phyloP scores from a whole-genome alignment of 2,113 vertebrate species.

The Gambusia holbrooki region DNA sequence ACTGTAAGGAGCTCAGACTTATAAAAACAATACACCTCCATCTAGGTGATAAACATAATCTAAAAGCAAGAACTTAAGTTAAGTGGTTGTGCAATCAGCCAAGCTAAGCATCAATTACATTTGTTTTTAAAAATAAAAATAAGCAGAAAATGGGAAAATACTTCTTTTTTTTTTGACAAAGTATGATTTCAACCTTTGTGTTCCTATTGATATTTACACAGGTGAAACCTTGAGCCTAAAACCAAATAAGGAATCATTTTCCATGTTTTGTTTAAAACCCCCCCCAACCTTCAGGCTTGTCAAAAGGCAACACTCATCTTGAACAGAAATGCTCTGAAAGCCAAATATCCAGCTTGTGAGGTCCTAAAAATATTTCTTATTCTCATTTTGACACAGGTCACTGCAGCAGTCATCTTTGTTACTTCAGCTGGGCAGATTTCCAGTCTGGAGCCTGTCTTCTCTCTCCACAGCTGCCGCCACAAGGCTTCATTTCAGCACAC shows the following conservation, averaged over 20 bases:
- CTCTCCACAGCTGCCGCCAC: constrained; percentile 33
- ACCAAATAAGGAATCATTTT: constrained; percentile 62
- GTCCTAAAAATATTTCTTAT: constrained; percentile 52
- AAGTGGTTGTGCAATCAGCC: neutral
- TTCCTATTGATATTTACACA: constrained; percentile 2
- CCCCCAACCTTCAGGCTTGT: neutral
- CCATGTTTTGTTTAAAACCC: constrained; percentile 14
- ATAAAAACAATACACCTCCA: constrained; percentile 4
- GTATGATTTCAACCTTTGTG: neutral
- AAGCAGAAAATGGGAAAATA: neutral
- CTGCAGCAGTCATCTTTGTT: constrained; percentile 23
- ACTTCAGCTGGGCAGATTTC: constrained; percentile 48
- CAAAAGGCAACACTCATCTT: constrained; percentile 9
- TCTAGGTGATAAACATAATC: neutral
- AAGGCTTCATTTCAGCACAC: constrained; percentile 27
- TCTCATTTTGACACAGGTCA: constrained; percentile 36
- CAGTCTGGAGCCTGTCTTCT: constrained; percentile 46
- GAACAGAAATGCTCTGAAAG: constrained; percentile 14
- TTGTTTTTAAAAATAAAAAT: neutral
- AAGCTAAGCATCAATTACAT: neutral
- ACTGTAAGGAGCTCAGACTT: constrained; percentile 41
- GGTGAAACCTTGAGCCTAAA: constrained; percentile 2
- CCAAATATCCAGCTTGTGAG: constrained; percentile 44
- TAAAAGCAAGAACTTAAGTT: neutral
- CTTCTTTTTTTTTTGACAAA: neutral